A percentile compares a stretch with the other conserved stretches of the same genome.
phyloP scores from a whole-genome alignment of 2,888 invertebrate genomes.

The Amphipyra berbera region DNA sequence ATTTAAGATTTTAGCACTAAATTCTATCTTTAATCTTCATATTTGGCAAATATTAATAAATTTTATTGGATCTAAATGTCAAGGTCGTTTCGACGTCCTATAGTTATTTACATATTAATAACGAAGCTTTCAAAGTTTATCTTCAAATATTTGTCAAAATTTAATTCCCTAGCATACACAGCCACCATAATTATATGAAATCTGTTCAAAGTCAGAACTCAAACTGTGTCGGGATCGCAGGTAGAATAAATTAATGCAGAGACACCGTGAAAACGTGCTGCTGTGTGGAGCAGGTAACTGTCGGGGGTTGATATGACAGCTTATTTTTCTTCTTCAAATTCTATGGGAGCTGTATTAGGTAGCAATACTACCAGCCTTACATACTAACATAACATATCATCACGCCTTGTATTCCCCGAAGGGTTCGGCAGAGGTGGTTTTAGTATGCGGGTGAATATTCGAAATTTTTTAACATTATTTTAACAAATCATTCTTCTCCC shows the following conservation, averaged over 20 bases:
- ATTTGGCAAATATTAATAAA: too few species aligned
- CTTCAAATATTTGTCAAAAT: slow-evolving; percentile 34
- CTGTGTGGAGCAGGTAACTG: slow-evolving; percentile 33
- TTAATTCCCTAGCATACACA: slow-evolving; percentile 32
- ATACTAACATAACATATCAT: too few species aligned
- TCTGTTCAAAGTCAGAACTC: slow-evolving; percentile 78
- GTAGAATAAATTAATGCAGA: slow-evolving; percentile 84
- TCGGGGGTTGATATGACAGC: slow-evolving; percentile 14
- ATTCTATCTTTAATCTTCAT: too few species aligned
- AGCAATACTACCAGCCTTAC: too few species aligned
- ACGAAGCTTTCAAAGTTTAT: slow-evolving; percentile 6
- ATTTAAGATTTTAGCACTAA: too few species aligned
- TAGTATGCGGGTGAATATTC: too few species aligned
- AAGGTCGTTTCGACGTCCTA: not conserved
- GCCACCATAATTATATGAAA: slow-evolving; percentile 64
- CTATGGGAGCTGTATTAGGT: too few species aligned
- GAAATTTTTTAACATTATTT: too few species aligned
- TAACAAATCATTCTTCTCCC: too few species aligned
- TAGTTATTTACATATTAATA: slow-evolving; percentile 3
- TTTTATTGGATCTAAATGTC: too few species aligned
- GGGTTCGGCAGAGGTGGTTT: too few species aligned
- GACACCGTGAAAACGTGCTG: slow-evolving; percentile 67
- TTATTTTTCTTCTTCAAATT: not conserved
- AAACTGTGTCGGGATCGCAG: slow-evolving; percentile 77
- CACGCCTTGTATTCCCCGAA: too few species aligned